phyloP scores from a whole-genome alignment of 1,140 invertebrate species.

The Caenorhabditis latens region DNA sequence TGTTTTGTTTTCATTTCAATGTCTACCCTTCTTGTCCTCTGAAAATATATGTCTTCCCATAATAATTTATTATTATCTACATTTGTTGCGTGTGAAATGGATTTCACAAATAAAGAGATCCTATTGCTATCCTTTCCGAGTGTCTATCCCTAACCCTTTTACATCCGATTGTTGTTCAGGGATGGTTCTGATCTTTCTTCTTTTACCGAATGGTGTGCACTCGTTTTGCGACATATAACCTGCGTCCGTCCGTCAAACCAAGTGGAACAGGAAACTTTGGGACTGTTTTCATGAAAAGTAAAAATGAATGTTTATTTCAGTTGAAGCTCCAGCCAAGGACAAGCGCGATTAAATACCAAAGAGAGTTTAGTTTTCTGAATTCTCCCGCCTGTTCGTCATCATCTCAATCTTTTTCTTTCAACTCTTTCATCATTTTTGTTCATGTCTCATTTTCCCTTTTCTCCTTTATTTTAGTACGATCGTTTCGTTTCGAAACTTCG shows the following conservation, averaged over 20 bases:
- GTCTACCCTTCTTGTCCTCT: slow-evolving; percentile 10
- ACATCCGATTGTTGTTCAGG: slow-evolving; percentile 48
- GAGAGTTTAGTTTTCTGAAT: too few relatives aligned
- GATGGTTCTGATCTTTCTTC: not conserved
- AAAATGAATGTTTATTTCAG: not conserved
- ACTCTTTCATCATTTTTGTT: not conserved
- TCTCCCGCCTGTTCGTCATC: slow-evolving; percentile 14
- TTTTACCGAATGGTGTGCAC: slow-evolving; percentile 55
- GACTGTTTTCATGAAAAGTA: not conserved
- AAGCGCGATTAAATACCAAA: slow-evolving; percentile 24
- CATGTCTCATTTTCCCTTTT: not conserved
- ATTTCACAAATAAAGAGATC: slow-evolving; percentile 41
- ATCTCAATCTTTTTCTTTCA: slow-evolving; percentile 40
- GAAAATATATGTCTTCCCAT: slow-evolving; percentile 8
- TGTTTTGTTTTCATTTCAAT: slow-evolving; percentile 10
- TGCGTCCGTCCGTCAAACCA: not conserved
- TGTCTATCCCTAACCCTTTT: not conserved
- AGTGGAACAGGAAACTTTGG: not conserved
- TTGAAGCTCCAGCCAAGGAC: slow-evolving; percentile 33
- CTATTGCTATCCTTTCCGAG: not conserved
- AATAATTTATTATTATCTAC: slow-evolving; percentile 45
- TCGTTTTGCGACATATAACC: slow-evolving; percentile 1
- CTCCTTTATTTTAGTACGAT: slow-evolving; percentile 20
- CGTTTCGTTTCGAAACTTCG: slow-evolving; percentile 47
- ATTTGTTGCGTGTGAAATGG: slow-evolving; percentile 36